These are phyloP conservation scores for Caenorhabditis sp. DNA, from an alignment of 2,888 invertebrate genomes.

Conservation along the genomic window DNA sequence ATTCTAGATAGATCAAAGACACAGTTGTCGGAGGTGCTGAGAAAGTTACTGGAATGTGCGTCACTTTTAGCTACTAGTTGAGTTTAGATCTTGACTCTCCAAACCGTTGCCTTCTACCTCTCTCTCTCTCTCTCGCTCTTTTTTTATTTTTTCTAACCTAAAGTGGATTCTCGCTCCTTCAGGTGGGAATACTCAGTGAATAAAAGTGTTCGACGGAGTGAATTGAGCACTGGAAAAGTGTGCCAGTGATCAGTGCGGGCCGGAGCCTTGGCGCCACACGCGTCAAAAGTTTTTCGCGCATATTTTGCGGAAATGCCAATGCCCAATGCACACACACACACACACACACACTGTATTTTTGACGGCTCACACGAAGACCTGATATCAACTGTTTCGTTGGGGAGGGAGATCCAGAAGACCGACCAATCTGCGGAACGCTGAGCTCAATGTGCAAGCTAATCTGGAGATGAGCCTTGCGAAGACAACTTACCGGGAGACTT, in stretches of 20 bases:
- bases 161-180: too few relatives aligned
- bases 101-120: too few relatives aligned
- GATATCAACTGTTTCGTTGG: slow-evolving; percentile 26
- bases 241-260: slow-evolving; percentile 32
- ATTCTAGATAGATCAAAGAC: not conserved
- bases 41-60: not conserved
- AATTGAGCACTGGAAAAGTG: slow-evolving; percentile 1
- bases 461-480: not conserved
- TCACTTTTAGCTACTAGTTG: too few relatives aligned
- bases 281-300: slow-evolving; percentile 54
- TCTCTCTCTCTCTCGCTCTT: too few relatives aligned
- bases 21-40: not conserved
- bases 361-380: slow-evolving; percentile 15
- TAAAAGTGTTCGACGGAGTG: too few relatives aligned
- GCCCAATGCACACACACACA: slow-evolving; percentile 28
- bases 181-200: too few relatives aligned
- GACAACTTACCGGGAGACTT: slow-evolving; percentile 43
- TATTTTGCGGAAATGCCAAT: slow-evolving; percentile 54
- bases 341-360: slow-evolving; percentile 33
- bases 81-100: too few relatives aligned
- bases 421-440: not conserved
- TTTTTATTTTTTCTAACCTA: too few relatives aligned
- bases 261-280: slow-evolving; percentile 33
- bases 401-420: not conserved
- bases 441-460: not conserved